phyloP scores from a whole-genome alignment of 2,113 vertebrate genomes.

The Rhinopomastus cyanomelas region DNA sequence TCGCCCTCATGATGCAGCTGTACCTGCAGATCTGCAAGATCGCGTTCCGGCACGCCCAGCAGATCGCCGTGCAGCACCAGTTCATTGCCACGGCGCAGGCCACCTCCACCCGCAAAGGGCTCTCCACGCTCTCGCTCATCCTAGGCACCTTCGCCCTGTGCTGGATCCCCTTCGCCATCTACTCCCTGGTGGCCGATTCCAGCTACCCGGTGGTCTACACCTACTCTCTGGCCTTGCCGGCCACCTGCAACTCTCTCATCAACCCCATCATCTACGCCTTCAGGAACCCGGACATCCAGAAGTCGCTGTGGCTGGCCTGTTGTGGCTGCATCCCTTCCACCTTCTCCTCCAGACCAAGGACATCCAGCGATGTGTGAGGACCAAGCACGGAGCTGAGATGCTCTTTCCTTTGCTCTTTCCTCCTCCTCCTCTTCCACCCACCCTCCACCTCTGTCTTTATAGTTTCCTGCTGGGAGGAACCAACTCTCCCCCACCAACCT shows the following conservation, averaged over 20 bases:
- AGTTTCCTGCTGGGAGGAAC: background rate
- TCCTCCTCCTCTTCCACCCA: conserved; percentile 1
- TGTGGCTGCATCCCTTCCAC: conserved; percentile 85
- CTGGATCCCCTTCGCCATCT: conserved; percentile 91
- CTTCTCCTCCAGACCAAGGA: conserved; percentile 83
- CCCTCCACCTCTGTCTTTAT: background rate
- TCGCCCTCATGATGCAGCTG: conserved; percentile 91
- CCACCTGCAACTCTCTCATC: conserved; percentile 88
- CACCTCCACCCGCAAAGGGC: conserved; percentile 87
- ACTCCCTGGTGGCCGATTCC: conserved; percentile 87
- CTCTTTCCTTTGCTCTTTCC: background rate
- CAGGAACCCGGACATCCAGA: conserved; percentile 91
- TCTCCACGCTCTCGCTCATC: conserved; percentile 88
- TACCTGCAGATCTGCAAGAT: conserved; percentile 93
- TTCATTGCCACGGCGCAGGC: conserved; percentile 83
- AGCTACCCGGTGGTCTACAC: conserved; percentile 87
- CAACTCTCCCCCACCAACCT: background rate
- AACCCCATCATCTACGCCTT: conserved; percentile 93
- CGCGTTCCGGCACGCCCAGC: conserved; percentile 90
- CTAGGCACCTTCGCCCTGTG: conserved; percentile 88
- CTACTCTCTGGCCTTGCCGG: conserved; percentile 86
- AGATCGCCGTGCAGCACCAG: conserved; percentile 93
- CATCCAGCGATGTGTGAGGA: conserved; percentile 87
- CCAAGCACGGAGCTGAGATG: background rate
- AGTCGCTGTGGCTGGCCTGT: conserved; percentile 89